Evolutionary conservation across 2,888 invertebrate species (phyloP), one percentile per base, ranked within the genome.

Genomic region (Morpho achilles): DNA sequence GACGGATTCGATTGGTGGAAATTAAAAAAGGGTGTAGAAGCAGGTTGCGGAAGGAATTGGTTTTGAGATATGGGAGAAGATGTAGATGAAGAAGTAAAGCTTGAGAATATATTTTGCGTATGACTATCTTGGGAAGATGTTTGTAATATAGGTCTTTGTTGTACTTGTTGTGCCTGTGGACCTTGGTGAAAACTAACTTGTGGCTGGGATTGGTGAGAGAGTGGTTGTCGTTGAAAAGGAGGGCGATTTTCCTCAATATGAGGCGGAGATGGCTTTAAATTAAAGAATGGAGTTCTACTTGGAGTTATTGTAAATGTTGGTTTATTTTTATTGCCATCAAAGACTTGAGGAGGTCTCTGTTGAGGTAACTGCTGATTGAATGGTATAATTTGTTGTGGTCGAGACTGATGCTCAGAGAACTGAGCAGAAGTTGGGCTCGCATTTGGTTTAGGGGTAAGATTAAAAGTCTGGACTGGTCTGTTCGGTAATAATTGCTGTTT

Each of bases 341-440:
- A 90, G 58, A 86, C 80, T 53, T 82, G 85, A 58, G 67, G 75
- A 48, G 80, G 91, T 70, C 79, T 75, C 69, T 78, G 87, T 66
- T 91, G 92, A 7, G 92, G 91, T 61, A 92, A 79, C 59, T 92
- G 92, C 73, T 92, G 91, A 60, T 73, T 86, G 8, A 76, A 72
- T 6, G 84, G 77, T 51, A 87, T 77, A 53, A 79, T 68, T 50
- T 80, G 84, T 54, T 81, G 84, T 23, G 84, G 83, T 43, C 80
- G 78, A 50, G 70, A 75, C 48, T 77, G 80, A 66, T 82, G 77
- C 16, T 89, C 87, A 65, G 83, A 82, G 63, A 87, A 83, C 55
- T 83, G 82, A 53, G 69, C 59, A 50, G 88, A 75, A 53, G 79
- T 71, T 5, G 88, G 77, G 62, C 79, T 86, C 43, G 82, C 77